phyloP scores from a whole-genome alignment of 1,140 invertebrate genomes.

The Charaxes varanes region DNA sequence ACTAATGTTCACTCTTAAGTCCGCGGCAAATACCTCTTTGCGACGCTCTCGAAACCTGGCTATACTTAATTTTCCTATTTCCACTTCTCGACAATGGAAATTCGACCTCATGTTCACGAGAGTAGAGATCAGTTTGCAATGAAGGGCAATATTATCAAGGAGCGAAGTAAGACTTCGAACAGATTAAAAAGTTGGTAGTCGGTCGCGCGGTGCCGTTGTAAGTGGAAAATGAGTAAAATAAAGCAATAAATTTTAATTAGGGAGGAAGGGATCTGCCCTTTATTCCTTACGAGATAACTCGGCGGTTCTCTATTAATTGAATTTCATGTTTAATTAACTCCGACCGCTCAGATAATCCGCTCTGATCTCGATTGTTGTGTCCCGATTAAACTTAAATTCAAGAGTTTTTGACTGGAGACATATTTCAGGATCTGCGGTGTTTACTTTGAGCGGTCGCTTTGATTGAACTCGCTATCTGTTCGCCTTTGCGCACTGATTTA shows the following conservation, averaged over 20 bases:
- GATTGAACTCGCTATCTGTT: neutral
- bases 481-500: neutral
- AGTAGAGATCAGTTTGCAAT: slow-evolving; percentile 22
- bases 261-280: slow-evolving; percentile 63
- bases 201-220: slow-evolving; percentile 67
- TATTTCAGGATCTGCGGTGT: slow-evolving; percentile 7
- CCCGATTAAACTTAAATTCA: slow-evolving; percentile 41
- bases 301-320: slow-evolving; percentile 67
- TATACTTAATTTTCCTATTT: slow-evolving; percentile 41
- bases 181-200: slow-evolving; percentile 71
- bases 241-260: slow-evolving; percentile 74
- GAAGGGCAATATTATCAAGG: slow-evolving; percentile 29
- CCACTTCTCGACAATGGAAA: slow-evolving; percentile 12
- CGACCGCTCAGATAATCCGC: slow-evolving; percentile 48
- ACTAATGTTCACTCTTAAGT: slow-evolving; percentile 69
- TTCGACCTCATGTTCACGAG: slow-evolving; percentile 3
- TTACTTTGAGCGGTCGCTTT: neutral
- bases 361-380: slow-evolving; percentile 47
- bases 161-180: slow-evolving; percentile 45
- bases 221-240: slow-evolving; percentile 74
- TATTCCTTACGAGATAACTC: slow-evolving; percentile 69
- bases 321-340: slow-evolving; percentile 73
- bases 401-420: slow-evolving; percentile 41
- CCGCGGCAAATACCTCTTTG: slow-evolving; percentile 71
- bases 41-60: slow-evolving; percentile 59